Evolutionary conservation across 2,113 vertebrate genomes (phyloP).

Genomic region (Scophthalmus maximus): DNA sequence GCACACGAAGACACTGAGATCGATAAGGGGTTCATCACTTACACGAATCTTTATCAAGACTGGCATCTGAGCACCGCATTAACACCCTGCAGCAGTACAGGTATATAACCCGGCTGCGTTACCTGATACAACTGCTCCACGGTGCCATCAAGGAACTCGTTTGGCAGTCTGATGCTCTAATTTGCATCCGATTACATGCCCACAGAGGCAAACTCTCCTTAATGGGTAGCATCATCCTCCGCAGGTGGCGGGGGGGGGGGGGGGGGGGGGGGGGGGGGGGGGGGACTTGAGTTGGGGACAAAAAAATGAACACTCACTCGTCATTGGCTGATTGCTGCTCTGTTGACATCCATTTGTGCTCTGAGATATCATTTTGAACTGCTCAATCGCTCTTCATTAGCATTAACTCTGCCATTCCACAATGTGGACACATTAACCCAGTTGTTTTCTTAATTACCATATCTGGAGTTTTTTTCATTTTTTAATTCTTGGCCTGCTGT

Average conservation of each 20-base stretch:
- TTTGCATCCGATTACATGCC: conserved; percentile 72
- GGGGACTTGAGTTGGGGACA: conserved; percentile 47
- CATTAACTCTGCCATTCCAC: conserved; percentile 62
- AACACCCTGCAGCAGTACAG: conserved; percentile 16
- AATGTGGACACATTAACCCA: conserved; percentile 71
- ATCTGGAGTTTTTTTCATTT: conserved; percentile 54
- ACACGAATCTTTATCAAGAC: conserved; percentile 32
- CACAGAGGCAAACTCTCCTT: conserved; percentile 63
- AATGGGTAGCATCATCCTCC: conserved; percentile 65
- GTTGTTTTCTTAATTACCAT: conserved; percentile 71
- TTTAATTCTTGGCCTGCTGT: conserved; percentile 44
- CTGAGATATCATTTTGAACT: conserved; percentile 44
- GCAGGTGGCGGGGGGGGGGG: conserved; percentile 63
- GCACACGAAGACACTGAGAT: conserved; percentile 20
- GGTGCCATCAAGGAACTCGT: conserved; percentile 50
- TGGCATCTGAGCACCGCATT: conserved; percentile 11
- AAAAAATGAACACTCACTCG: conserved; percentile 41
- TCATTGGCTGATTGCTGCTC: conserved; percentile 61
- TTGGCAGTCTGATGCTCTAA: conserved; percentile 67
- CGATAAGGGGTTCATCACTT: conserved; percentile 18
- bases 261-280: conserved; percentile 54
- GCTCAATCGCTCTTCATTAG: conserved; percentile 63
- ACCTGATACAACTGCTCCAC: conserved; percentile 32
- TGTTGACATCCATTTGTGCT: conserved; percentile 69
- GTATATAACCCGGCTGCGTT: conserved; percentile 31